These are phyloP conservation scores for Hyaena hyaena DNA, from an alignment of 2,113 vertebrate genomes.

Conservation along the genomic window DNA sequence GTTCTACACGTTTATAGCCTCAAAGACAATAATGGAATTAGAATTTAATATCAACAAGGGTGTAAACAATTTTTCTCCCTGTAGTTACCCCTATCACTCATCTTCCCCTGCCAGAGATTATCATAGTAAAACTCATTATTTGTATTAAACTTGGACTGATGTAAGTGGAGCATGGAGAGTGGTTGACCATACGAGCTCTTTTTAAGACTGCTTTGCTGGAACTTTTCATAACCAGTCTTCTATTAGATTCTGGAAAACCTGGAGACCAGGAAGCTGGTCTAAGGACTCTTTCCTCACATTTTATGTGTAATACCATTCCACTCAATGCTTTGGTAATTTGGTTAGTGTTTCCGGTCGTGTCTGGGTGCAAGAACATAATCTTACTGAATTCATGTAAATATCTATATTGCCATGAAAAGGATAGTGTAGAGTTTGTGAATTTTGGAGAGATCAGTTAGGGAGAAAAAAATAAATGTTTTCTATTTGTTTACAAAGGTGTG, in stretches of 20 bases:
- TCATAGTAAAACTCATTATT: background rate
- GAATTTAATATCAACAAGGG: background rate
- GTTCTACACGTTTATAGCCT: background rate
- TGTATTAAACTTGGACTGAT: background rate
- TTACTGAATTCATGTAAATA: background rate
- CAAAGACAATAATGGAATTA: background rate
- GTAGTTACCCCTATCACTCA: background rate
- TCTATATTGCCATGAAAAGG: background rate
- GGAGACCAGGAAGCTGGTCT: background rate
- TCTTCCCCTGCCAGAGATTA: background rate
- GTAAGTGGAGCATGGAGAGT: background rate
- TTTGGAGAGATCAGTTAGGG: background rate
- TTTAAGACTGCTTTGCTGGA: background rate
- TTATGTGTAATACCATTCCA: background rate
- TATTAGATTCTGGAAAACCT: background rate
- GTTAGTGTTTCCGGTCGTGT: background rate
- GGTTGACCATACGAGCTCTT: background rate
- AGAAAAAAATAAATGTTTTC: background rate
- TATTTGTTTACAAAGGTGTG: background rate
- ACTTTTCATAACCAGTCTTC: background rate
- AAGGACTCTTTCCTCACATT: background rate
- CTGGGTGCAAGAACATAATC: background rate
- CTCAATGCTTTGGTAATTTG: background rate
- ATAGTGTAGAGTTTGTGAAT: background rate
- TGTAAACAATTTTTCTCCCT: background rate